Conservation (phyloP, 92 coral and sea anemone genomes). For the Epizoanthus stellaris region DNA sequence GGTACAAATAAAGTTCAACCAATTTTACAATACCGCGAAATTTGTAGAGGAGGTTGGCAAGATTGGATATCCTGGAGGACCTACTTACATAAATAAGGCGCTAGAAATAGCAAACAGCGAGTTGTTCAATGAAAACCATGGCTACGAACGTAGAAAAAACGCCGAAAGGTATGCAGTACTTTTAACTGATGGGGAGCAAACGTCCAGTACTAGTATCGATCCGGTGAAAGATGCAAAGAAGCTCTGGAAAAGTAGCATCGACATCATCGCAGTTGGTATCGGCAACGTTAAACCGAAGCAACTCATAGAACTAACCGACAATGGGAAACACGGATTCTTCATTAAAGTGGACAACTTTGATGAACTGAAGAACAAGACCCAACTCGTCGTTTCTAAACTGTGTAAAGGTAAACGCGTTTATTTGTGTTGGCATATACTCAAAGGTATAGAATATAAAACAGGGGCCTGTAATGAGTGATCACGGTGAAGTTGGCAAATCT, state of each 20-base stretch:
- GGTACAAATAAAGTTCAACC: not conserved
- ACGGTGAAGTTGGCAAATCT: too few species aligned
- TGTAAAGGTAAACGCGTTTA: not conserved
- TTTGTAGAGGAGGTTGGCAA: not conserved
- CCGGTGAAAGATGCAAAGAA: not conserved
- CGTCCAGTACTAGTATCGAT: not conserved
- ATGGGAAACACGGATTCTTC: not conserved
- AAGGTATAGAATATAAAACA: too few species aligned
- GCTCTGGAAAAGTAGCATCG: slow-evolving; percentile 3
- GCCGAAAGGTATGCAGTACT: not conserved
- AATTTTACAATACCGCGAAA: not conserved
- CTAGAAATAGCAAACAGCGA: not conserved
- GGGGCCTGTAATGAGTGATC: too few species aligned
- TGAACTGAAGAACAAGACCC: not conserved
- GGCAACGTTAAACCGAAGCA: not conserved
- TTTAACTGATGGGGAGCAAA: not conserved
- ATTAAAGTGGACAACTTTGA: not conserved
- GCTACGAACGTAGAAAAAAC: not conserved
- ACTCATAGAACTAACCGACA: not conserved
- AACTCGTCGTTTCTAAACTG: not conserved
- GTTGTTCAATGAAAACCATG: not conserved
- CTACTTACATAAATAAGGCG: not conserved
- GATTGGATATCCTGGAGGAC: not conserved
- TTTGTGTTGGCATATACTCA: too few species aligned
- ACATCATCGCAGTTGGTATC: not conserved